Evolutionary conservation across 2,113 vertebrate genomes (phyloP).

Genomic region (Stigmatopora argus): DNA sequence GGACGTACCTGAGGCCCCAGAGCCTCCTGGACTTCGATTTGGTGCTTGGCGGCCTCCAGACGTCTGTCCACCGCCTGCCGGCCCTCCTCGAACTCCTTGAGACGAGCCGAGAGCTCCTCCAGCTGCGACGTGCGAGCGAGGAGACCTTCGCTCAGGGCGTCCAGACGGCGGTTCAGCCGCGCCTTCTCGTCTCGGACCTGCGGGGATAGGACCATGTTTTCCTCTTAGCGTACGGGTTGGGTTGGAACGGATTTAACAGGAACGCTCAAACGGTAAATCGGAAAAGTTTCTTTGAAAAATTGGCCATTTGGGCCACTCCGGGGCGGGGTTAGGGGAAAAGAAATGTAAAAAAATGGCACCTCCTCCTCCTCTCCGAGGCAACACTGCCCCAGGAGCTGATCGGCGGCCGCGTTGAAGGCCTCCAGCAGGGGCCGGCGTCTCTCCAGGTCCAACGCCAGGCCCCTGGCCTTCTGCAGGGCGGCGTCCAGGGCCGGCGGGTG

Average conservation of each 20-base stretch:
- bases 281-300: no score
- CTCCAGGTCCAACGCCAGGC: conserved; percentile 81
- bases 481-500: conserved; percentile 80
- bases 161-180: conserved; percentile 80
- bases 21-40: conserved; percentile 92
- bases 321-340: no score
- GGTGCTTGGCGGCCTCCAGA: conserved; percentile 87
- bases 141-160: conserved; percentile 80
- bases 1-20: conserved; percentile 78
- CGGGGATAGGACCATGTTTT: no score
- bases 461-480: conserved; percentile 77
- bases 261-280: no score
- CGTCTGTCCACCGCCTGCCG: conserved; percentile 87
- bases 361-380: conserved; percentile 82
- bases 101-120: conserved; percentile 87
- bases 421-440: conserved; percentile 83
- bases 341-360: no score
- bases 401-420: conserved; percentile 82
- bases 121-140: conserved; percentile 78
- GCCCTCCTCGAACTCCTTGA: conserved; percentile 93
- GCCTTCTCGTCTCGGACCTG: conserved; percentile 88
- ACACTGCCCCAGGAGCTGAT: conserved; percentile 85
- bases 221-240: no score
- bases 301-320: no score
- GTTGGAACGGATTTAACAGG: no score